These are phyloP conservation scores for Drosophila borealis DNA, from an alignment of 2,888 invertebrate species.

Conservation along the genomic window DNA sequence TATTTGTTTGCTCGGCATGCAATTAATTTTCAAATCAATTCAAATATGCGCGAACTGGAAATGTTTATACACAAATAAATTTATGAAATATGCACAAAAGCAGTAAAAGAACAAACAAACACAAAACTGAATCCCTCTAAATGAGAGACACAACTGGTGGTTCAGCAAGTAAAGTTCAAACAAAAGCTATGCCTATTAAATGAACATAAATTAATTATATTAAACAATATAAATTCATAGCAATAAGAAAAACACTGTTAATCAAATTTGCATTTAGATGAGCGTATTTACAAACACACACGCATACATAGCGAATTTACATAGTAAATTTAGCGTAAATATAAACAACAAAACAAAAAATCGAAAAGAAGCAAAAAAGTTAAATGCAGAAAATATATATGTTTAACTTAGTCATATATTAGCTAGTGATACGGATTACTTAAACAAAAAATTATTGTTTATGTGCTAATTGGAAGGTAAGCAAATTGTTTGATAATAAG, in stretches of 20 bases:
- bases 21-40: conserved; percentile 47
- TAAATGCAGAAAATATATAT: conserved; percentile 23
- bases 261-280: conserved; percentile 81
- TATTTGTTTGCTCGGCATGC: conserved; percentile 33
- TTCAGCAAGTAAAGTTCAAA: conserved; percentile 33
- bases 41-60: conserved; percentile 32
- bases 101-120: conserved; percentile 3
- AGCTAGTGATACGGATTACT: conserved; percentile 47
- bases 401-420: conserved; percentile 58
- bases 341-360: background rate
- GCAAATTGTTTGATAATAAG: conserved; percentile 27
- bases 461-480: conserved; percentile 19
- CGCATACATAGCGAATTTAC: conserved; percentile 74
- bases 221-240: conserved; percentile 27
- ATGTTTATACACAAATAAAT: conserved; percentile 28
- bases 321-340: conserved; percentile 69
- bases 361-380: conserved; percentile 1
- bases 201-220: conserved; percentile 54
- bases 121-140: conserved; percentile 2
- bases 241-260: conserved; percentile 61
- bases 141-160: conserved; percentile 16
- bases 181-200: conserved; percentile 35
- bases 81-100: conserved; percentile 33
- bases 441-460: conserved; percentile 15
- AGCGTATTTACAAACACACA: conserved; percentile 52